Percentiles rank a stretch among this genome's conserved stretches.
Conservation (phyloP, 2,888 invertebrate species). For the Lasioglossum villosulum region DNA sequence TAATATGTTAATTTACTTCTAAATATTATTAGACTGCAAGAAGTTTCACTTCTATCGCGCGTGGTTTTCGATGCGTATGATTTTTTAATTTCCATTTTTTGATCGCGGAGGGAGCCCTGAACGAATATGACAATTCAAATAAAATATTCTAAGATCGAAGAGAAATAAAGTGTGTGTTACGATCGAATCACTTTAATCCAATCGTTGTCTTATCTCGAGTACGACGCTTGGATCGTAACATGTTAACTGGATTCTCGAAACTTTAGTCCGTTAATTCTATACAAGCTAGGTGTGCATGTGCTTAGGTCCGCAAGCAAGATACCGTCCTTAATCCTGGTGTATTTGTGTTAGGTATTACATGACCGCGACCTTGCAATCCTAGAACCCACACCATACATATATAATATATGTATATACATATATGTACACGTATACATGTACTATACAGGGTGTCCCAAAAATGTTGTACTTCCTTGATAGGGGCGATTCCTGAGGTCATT, state of each 20-base stretch:
- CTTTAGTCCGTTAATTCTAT: conserved; percentile 23
- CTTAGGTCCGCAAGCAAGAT: conserved; percentile 23
- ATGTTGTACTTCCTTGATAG: too few relatives aligned
- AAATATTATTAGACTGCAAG: too few relatives aligned
- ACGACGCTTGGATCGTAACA: conserved; percentile 19
- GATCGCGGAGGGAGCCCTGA: too few relatives aligned
- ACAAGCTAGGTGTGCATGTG: conserved; percentile 16
- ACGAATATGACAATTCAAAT: background rate
- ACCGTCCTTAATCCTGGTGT: conserved; percentile 33
- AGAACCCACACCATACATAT: background rate
- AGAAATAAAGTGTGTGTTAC: background rate
- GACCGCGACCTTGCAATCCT: conserved; percentile 31
- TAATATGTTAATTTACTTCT: too few relatives aligned
- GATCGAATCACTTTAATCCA: background rate
- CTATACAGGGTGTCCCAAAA: background rate
- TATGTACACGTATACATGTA: background rate
- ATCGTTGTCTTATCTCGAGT: background rate
- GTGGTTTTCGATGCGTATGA: too few relatives aligned
- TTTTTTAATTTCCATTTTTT: too few relatives aligned
- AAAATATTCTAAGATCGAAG: background rate
- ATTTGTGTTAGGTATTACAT: conserved; percentile 34
- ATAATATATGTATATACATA: background rate
- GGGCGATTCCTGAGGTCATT: too few relatives aligned
- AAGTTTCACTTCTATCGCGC: too few relatives aligned
- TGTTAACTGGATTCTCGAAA: conserved; percentile 27